Conservation (phyloP, 2,113 vertebrate genomes). For the Lynx canadensis region DNA sequence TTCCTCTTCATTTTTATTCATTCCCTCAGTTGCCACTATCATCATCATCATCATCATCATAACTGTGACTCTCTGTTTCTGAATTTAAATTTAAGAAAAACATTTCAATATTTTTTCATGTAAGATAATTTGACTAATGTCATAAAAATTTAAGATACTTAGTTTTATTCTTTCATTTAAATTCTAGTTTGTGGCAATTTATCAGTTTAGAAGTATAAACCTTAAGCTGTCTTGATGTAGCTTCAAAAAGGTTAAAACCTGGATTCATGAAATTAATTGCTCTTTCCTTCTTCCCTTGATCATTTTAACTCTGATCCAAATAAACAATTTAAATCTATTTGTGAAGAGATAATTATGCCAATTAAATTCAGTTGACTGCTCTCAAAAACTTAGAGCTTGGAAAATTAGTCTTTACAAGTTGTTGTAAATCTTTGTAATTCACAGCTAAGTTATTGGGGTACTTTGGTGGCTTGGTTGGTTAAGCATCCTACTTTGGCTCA, state of each 20-base stretch:
- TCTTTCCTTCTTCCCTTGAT: background rate
- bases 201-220: background rate
- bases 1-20: conserved; percentile 9
- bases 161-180: background rate
- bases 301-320: conserved; percentile 41
- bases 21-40: background rate
- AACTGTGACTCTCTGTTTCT: background rate
- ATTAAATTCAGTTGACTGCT: conserved; percentile 53
- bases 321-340: conserved; percentile 48
- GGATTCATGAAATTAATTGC: conserved; percentile 12
- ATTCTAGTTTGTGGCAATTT: background rate
- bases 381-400: conserved; percentile 55
- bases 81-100: background rate
- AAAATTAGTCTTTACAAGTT: conserved; percentile 42
- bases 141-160: background rate
- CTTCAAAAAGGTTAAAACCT: conserved; percentile 9
- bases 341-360: conserved; percentile 21
- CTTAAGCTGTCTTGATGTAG: background rate
- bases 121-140: background rate
- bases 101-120: background rate
- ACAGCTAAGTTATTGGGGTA: background rate
- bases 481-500: too few species aligned
- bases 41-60: background rate
- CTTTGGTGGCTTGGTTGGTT: too few species aligned
- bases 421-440: conserved; percentile 22